phyloP scores from a whole-genome alignment of 1,140 invertebrate genomes.

The Drosophila miranda region DNA sequence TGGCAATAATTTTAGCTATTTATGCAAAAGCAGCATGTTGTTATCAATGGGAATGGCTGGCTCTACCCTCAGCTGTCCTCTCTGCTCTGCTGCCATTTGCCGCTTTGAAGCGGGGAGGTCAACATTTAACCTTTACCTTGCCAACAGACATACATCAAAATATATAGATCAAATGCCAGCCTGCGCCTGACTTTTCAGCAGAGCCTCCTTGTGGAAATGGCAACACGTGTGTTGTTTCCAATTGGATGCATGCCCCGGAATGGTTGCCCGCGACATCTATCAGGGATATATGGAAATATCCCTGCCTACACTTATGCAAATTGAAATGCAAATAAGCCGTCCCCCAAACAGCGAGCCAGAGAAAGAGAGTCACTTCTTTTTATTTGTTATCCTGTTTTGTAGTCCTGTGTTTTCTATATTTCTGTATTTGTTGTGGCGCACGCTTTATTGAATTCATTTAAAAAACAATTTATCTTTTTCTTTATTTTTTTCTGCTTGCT shows the following conservation, averaged over 20 bases:
- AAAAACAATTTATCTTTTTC: slow-evolving; percentile 68
- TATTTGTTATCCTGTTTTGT: slow-evolving; percentile 25
- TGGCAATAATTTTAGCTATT: slow-evolving; percentile 57
- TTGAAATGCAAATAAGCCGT: slow-evolving; percentile 66
- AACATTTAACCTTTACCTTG: slow-evolving; percentile 64
- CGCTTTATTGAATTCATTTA: slow-evolving; percentile 70
- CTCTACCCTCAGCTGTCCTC: not conserved
- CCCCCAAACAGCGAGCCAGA: not conserved
- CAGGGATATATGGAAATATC: slow-evolving; percentile 28
- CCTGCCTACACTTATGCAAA: slow-evolving; percentile 61
- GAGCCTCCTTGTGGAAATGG: slow-evolving; percentile 25
- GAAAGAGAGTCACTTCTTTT: slow-evolving; percentile 32
- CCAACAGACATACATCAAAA: slow-evolving; percentile 57
- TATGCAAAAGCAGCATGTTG: slow-evolving; percentile 49
- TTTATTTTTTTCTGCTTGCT: slow-evolving; percentile 31
- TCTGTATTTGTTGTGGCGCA: slow-evolving; percentile 32
- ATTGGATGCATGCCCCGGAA: slow-evolving; percentile 8
- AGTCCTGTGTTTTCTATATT: slow-evolving; percentile 27
- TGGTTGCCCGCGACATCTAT: slow-evolving; percentile 41
- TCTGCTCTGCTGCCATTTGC: not conserved
- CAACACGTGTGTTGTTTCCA: slow-evolving; percentile 55
- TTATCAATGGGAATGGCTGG: slow-evolving; percentile 42
- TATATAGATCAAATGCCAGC: slow-evolving; percentile 48
- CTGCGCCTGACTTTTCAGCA: not conserved
- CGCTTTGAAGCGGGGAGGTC: slow-evolving; percentile 40